Evolutionary conservation across 1,140 invertebrate genomes (phyloP).

Genomic region (Xylocopa sonorina): DNA sequence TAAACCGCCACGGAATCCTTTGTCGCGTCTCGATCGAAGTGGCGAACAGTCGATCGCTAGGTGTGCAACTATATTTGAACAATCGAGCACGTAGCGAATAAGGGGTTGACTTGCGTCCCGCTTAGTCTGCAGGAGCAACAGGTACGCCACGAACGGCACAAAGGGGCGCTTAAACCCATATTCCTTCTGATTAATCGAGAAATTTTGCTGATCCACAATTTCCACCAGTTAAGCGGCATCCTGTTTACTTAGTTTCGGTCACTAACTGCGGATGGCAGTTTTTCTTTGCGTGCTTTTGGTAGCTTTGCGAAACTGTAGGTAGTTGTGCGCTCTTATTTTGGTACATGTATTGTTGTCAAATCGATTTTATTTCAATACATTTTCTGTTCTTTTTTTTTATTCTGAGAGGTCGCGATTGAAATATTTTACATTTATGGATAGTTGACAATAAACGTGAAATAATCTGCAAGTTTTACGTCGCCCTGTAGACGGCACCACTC

Average conservation of each 20-base stretch:
- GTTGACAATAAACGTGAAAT: too few relatives aligned
- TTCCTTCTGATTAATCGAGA: constrained; percentile 56
- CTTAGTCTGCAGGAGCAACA: constrained; percentile 55
- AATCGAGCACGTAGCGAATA: constrained; percentile 52
- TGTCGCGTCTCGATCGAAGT: constrained; percentile 26
- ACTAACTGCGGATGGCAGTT: not conserved
- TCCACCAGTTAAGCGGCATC: not conserved
- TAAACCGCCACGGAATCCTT: constrained; percentile 34
- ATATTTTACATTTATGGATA: too few relatives aligned
- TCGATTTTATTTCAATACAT: too few relatives aligned
- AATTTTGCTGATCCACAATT: constrained; percentile 48
- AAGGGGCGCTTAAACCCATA: constrained; percentile 53
- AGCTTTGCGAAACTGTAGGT: too few relatives aligned
- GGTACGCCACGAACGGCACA: constrained; percentile 55
- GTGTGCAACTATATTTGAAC: constrained; percentile 27
- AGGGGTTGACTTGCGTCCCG: constrained; percentile 29
- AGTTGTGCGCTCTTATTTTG: too few relatives aligned
- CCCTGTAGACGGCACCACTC: too few relatives aligned
- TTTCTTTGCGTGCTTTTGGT: too few relatives aligned
- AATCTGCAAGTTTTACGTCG: not conserved
- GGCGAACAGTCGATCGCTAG: constrained; percentile 16
- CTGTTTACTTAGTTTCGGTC: not conserved
- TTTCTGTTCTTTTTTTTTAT: too few relatives aligned
- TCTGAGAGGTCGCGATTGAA: too few relatives aligned
- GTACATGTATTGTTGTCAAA: too few relatives aligned